Percentiles rank a stretch among this genome's conserved stretches.
Conservation (phyloP, 2,113 vertebrate species). For the Otis tarda region DNA sequence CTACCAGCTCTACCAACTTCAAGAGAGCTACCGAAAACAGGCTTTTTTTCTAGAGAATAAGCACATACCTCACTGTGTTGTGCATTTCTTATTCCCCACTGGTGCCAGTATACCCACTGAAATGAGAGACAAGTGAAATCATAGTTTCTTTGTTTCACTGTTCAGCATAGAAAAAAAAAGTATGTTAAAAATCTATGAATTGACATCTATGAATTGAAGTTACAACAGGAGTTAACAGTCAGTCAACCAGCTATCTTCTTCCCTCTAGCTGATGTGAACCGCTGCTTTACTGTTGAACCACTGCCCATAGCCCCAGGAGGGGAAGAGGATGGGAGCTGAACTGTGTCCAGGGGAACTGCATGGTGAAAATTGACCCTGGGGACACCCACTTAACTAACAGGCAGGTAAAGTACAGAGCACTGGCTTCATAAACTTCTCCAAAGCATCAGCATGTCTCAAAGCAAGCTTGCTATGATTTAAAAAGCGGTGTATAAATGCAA, state of each 20-base stretch:
- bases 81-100: slow-evolving; percentile 37
- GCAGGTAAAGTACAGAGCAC: not conserved
- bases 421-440: not conserved
- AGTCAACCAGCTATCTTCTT: not conserved
- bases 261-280: not conserved
- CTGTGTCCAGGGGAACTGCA: not conserved
- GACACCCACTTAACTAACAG: not conserved
- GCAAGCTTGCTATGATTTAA: not conserved
- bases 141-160: not conserved
- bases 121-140: slow-evolving; percentile 47
- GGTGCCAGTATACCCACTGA: slow-evolving; percentile 36
- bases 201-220: not conserved
- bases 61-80: slow-evolving; percentile 5
- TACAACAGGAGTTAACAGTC: not conserved
- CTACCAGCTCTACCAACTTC: not conserved
- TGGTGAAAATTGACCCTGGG: not conserved
- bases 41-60: not conserved
- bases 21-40: not conserved
- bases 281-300: not conserved
- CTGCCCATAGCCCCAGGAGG: rapidly evolving
- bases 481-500: not conserved
- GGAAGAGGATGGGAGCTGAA: not conserved
- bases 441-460: not conserved
- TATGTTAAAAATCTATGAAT: not conserved
- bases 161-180: not conserved